phyloP scores from a whole-genome alignment of 1,140 invertebrate genomes.

The Pogonomyrmex barbatus region DNA sequence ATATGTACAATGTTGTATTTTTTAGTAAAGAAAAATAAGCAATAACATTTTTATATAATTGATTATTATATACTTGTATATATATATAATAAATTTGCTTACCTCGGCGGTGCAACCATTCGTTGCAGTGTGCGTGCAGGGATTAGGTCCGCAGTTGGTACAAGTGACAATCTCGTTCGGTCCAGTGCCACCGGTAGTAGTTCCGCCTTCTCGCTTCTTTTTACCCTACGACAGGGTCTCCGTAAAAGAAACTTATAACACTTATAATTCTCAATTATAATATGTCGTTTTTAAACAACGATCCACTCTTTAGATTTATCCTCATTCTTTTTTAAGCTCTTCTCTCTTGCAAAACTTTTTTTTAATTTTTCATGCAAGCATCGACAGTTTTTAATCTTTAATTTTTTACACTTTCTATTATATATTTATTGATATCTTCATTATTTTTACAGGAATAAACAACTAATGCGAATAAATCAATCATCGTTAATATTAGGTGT shows the following conservation, averaged over 20 bases:
- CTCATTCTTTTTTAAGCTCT: background rate
- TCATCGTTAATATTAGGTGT: too few relatives aligned
- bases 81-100: conserved; percentile 68
- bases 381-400: background rate
- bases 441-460: background rate
- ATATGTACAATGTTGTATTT: background rate
- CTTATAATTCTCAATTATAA: conserved; percentile 47
- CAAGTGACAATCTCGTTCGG: conserved; percentile 93
- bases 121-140: conserved; percentile 94
- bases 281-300: conserved; percentile 66
- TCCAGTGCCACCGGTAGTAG: conserved; percentile 81
- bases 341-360: background rate
- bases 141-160: conserved; percentile 92
- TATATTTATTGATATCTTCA: background rate
- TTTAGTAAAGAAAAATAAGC: background rate
- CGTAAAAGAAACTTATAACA: conserved; percentile 81
- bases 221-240: conserved; percentile 89
- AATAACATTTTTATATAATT: background rate
- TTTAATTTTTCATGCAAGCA: background rate
- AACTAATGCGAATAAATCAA: too few relatives aligned
- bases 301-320: conserved; percentile 68
- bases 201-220: conserved; percentile 90
- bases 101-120: conserved; percentile 95
- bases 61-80: background rate
- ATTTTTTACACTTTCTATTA: background rate